These are phyloP conservation scores for Steinernema khuongi DNA, from an alignment of 1,140 invertebrate species.

Conservation along the genomic window DNA sequence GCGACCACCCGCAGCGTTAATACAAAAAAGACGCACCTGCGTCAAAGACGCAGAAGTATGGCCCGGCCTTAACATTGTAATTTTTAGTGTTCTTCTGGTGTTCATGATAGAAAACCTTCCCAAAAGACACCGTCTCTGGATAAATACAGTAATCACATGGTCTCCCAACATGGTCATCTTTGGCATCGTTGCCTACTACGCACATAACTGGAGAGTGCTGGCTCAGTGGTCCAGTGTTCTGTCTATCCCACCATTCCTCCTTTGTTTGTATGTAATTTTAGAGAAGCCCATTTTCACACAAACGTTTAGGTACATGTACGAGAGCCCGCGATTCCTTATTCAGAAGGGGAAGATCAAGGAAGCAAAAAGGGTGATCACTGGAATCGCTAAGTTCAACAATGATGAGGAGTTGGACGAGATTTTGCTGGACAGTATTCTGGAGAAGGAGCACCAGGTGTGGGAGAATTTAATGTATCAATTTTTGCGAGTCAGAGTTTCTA, in stretches of 20 bases:
- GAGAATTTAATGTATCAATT: not conserved
- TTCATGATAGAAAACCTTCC: constrained; percentile 41
- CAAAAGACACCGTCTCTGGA: constrained; percentile 38
- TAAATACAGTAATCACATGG: constrained; percentile 39
- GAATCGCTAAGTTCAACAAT: constrained; percentile 19
- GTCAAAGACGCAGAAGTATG: too few relatives aligned
- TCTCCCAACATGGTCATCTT: constrained; percentile 25
- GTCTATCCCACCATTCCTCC: constrained; percentile 26
- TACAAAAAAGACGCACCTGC: too few relatives aligned
- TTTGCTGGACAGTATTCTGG: not conserved
- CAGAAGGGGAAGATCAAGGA: constrained; percentile 20
- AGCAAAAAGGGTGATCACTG: constrained; percentile 9
- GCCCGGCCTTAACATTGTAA: not conserved
- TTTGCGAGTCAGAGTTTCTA: too few relatives aligned
- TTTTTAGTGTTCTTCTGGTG: constrained; percentile 32
- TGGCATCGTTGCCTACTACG: constrained; percentile 12
- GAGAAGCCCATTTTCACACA: not conserved
- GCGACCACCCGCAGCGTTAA: too few relatives aligned
- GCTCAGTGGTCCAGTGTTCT: not conserved
- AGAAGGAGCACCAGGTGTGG: constrained; percentile 9
- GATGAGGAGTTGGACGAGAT: not conserved
- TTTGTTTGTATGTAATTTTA: constrained; percentile 21
- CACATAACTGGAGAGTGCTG: constrained; percentile 8
- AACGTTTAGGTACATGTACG: constrained; percentile 31
- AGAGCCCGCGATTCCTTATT: constrained; percentile 33